A percentile compares a stretch with the other conserved stretches of the same genome.
phyloP scores from a whole-genome alignment of 2,113 vertebrate genomes.

The Amblyopsis rosae region DNA sequence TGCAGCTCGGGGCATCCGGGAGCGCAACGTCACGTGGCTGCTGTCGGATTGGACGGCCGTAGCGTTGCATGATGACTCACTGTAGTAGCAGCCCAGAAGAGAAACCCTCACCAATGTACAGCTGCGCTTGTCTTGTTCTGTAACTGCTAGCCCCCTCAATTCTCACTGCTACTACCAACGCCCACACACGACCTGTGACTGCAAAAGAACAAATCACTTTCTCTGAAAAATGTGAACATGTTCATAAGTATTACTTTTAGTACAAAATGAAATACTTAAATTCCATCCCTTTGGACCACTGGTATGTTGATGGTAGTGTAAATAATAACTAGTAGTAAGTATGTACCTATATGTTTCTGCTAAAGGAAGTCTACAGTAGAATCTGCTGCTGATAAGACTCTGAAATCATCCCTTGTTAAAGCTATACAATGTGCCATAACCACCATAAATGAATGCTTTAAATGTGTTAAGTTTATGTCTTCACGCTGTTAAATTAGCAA shows the following conservation, averaged over 20 bases:
- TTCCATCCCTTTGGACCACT: conserved; percentile 10
- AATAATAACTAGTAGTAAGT: conserved; percentile 31
- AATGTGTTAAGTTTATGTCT: conserved; percentile 1
- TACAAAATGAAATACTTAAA: neutral
- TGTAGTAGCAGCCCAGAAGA: conserved; percentile 62
- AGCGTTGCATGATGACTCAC: conserved; percentile 66
- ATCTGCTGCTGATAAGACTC: conserved; percentile 1
- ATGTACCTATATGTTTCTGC: neutral
- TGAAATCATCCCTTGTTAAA: conserved; percentile 20
- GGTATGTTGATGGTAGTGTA: conserved; percentile 35
- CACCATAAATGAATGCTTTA: conserved; percentile 2
- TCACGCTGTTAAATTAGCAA: conserved; percentile 8
- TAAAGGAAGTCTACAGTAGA: neutral
- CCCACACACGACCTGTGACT: conserved; percentile 18
- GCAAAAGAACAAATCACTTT: conserved; percentile 21
- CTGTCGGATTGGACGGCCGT: conserved; percentile 27
- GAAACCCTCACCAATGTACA: conserved; percentile 23
- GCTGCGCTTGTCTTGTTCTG: conserved; percentile 5
- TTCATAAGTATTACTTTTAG: conserved; percentile 31
- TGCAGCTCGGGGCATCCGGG: conserved; percentile 15
- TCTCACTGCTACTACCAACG: conserved; percentile 29
- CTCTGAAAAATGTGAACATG: conserved; percentile 34
- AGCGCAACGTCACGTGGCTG: conserved; percentile 49
- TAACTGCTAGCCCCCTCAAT: conserved; percentile 7
- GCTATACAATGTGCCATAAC: conserved; percentile 40